Base-by-base conservation (phyloP, 2,113 vertebrate species). In the Cettia cetti region DNA sequence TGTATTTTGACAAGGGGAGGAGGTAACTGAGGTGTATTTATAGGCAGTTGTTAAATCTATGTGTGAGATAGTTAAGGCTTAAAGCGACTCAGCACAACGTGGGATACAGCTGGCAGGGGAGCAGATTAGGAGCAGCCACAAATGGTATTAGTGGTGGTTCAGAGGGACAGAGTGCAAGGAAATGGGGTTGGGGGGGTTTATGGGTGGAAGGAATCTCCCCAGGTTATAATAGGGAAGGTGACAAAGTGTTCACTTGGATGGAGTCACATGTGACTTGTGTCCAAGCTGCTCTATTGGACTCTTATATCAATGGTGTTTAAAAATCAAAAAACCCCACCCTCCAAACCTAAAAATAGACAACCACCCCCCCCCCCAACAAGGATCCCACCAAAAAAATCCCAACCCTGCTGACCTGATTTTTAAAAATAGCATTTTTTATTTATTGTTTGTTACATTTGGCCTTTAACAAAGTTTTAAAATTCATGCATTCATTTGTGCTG, bases 1-100 rank as follows among this genome's bases (percentile, higher is more conserved):
- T 52, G 18, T 81, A 23, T 96, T 96, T 95, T 89, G 85, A 86
- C 79, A 93, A n/a, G 79, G 44, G 88, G 88, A 64, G 77, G 82
- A 86, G 68, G 64, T 40, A 66, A 33, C 30, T 5, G 63, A 85
- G 66, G 21, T 63, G 44, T 44, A 44, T 83, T 72, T 85, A 57
- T 44, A 61, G 63, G 44, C 33, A 27, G 49, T 60, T 59, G 50
- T 90, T 94, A 89, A 86, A 64, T 76, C 12, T 9, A 13, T 0
- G 0, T 61, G 66, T 65, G 79, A 54, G 90, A 15, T 2, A 31
- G 63, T 69, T 74, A 57, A 53, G 69, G 68, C 72, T 87, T 65
- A 22, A 53, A 81, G 63, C 1, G 0, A 26, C 47, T 63, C 53
- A 35, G 71, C 52, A 17, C 70, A 69, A 65, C 0, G 3, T 79